phyloP scores from a whole-genome alignment of 2,113 vertebrate species.

The Vicugna pacos region DNA sequence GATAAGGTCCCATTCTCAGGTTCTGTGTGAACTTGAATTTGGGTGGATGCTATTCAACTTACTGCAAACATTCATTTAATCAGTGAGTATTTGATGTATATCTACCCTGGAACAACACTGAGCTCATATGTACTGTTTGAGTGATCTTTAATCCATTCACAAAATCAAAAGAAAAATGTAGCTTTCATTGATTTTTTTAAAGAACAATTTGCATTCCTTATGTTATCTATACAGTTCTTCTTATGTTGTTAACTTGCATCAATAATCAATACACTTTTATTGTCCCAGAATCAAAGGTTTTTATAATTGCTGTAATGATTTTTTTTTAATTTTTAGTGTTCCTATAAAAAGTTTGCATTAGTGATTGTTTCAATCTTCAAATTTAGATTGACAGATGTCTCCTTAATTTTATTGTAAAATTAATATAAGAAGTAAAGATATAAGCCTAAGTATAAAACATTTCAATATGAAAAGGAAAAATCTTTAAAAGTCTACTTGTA shows the following conservation, averaged over 20 bases:
- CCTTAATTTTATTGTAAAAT: constrained; percentile 12
- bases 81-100: background rate
- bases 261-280: background rate
- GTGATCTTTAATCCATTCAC: background rate
- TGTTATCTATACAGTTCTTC: background rate
- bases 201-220: background rate
- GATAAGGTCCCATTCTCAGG: background rate
- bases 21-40: background rate
- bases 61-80: background rate
- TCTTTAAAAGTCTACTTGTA: accelerated
- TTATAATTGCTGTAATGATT: background rate
- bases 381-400: background rate
- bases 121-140: background rate
- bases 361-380: constrained; percentile 35
- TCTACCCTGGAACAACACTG: background rate
- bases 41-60: background rate
- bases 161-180: background rate
- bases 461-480: background rate
- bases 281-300: background rate
- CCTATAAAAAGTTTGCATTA: background rate
- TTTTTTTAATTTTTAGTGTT: background rate
- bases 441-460: background rate
- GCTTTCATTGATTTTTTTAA: background rate
- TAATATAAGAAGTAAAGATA: background rate
- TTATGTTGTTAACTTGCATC: background rate